Evolutionary conservation across 2,797 vertebrate genomes (phyloP).

Genomic region (Harpagifer antarcticus): DNA sequence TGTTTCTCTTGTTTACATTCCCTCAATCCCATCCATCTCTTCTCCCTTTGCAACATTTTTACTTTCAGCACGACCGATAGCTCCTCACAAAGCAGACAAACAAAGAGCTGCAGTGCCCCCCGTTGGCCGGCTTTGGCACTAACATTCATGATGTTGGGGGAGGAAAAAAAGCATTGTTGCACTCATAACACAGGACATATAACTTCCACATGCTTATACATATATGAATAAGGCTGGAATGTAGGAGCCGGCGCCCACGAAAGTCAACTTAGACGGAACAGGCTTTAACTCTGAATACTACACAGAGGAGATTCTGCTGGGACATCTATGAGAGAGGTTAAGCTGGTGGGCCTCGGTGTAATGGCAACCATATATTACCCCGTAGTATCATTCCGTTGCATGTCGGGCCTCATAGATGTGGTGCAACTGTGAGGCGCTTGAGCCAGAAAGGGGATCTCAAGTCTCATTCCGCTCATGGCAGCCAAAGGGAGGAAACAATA

Average conservation of each 20-base stretch:
- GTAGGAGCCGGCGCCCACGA: constrained; percentile 26
- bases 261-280: constrained; percentile 47
- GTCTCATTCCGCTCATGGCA: constrained; percentile 76
- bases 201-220: constrained; percentile 54
- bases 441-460: constrained; percentile 75
- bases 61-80: constrained; percentile 71
- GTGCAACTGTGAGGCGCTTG: constrained; percentile 63
- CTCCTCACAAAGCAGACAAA: constrained; percentile 14
- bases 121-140: constrained; percentile 43
- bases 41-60: constrained; percentile 61
- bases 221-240: constrained; percentile 53
- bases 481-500: constrained; percentile 78
- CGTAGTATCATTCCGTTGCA: constrained; percentile 71
- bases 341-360: constrained; percentile 67
- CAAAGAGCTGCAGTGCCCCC: constrained; percentile 79
- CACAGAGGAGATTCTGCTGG: constrained; percentile 44
- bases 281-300: constrained; percentile 53
- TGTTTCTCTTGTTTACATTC: constrained; percentile 59
- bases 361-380: constrained; percentile 77
- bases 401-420: constrained; percentile 71
- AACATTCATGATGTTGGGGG: not conserved
- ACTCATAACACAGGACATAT: constrained; percentile 51
- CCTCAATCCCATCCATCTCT: constrained; percentile 45
- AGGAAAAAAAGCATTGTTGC: constrained; percentile 41
- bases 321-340: constrained; percentile 76